Evolutionary conservation across 53 echinoderm and acorn worm genomes (phyloP).

Genomic region (Pentamera pediparva): DNA sequence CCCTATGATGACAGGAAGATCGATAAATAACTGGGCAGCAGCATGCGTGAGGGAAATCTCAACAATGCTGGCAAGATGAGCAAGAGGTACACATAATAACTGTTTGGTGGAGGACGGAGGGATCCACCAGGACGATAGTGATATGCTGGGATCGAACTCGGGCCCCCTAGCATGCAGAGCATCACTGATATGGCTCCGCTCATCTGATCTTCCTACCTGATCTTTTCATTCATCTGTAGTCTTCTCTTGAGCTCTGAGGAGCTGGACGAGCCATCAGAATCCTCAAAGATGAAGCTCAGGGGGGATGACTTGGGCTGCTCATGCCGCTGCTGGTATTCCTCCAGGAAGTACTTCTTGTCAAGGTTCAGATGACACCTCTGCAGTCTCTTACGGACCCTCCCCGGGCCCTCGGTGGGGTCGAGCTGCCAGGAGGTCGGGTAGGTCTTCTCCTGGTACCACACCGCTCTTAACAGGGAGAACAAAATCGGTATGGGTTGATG

Average conservation of each 20-base stretch:
- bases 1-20: too few species aligned
- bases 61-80: too few species aligned
- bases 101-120: too few species aligned
- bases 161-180: too few species aligned
- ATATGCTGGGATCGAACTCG: too few species aligned
- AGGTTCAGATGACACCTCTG: conserved; percentile 83
- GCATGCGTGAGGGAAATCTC: too few species aligned
- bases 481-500: too few species aligned
- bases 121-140: too few species aligned
- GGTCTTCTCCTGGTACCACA: conserved; percentile 70
- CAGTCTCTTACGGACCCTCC: conserved; percentile 68
- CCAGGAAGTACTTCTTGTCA: conserved; percentile 58
- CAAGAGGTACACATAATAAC: too few species aligned
- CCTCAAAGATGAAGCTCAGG: conserved; percentile 74
- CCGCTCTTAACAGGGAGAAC: conserved; percentile 77
- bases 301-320: conserved; percentile 20
- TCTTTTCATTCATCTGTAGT: conserved; percentile 90
- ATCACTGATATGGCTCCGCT: too few species aligned
- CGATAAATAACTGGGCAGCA: too few species aligned
- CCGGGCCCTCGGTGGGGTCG: conserved; percentile 94
- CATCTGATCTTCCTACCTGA: too few species aligned
- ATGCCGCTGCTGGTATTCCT: conserved; percentile 39
- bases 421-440: conserved; percentile 88
- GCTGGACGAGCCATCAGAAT: conserved; percentile 51
- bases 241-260: conserved; percentile 84